A percentile compares a stretch with the other conserved stretches of the same genome.
phyloP scores from a whole-genome alignment of 1,140 invertebrate genomes.

The Psix sp. region DNA sequence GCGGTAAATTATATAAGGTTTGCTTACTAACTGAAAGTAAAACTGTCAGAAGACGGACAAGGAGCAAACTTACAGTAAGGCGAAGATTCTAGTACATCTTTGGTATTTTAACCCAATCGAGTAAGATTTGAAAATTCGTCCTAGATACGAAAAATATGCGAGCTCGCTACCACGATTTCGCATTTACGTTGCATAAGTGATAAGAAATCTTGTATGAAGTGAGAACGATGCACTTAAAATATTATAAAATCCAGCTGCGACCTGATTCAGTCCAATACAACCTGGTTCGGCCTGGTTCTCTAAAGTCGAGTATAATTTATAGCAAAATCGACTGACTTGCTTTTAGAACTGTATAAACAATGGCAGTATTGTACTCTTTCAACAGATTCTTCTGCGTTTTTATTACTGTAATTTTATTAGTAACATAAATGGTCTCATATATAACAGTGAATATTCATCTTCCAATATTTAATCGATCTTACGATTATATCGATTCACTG shows the following conservation, averaged over 20 bases:
- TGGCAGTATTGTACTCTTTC: slow-evolving; percentile 37
- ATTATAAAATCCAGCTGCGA: slow-evolving; percentile 51
- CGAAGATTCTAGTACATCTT: background rate
- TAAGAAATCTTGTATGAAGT: slow-evolving; percentile 31
- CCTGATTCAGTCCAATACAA: slow-evolving; percentile 41
- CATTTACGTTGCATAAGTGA: slow-evolving; percentile 51
- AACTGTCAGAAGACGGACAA: background rate
- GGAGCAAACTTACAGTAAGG: background rate
- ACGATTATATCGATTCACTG: too few species aligned
- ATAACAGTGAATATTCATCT: too few species aligned
- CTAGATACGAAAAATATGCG: slow-evolving; percentile 38
- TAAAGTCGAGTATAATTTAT: slow-evolving; percentile 55
- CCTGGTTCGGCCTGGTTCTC: slow-evolving; percentile 33
- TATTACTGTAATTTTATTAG: too few species aligned
- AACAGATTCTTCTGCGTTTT: slow-evolving; percentile 13
- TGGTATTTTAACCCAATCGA: slow-evolving; percentile 31
- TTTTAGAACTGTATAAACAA: slow-evolving; percentile 44
- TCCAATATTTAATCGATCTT: too few species aligned
- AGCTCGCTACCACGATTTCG: slow-evolving; percentile 43
- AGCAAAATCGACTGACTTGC: slow-evolving; percentile 41
- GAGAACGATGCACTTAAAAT: slow-evolving; percentile 41
- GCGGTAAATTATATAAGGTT: background rate
- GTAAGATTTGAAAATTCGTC: slow-evolving; percentile 25
- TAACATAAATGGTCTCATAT: too few species aligned
- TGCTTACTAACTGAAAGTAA: slow-evolving; percentile 11